phyloP scores from a whole-genome alignment of 1,140 invertebrate species.

The Zaprionus tsacasi region DNA sequence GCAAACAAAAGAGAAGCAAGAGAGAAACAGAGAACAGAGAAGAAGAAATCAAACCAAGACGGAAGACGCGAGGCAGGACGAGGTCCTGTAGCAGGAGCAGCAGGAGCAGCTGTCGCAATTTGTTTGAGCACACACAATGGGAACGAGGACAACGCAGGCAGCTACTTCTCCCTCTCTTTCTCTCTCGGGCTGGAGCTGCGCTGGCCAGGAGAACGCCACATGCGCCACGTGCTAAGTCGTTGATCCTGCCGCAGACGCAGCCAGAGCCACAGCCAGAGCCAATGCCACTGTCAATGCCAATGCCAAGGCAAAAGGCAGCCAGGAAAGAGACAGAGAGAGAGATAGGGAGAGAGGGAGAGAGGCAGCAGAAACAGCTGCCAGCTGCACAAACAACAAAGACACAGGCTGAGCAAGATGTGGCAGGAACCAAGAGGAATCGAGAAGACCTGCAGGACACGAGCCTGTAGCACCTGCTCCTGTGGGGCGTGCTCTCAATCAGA shows the following conservation, averaged over 20 bases:
- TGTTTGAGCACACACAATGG: conserved; percentile 52
- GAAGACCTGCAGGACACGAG: conserved; percentile 40
- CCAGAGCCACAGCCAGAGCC: too few species aligned
- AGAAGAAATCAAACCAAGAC: conserved; percentile 37
- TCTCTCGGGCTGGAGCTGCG: conserved; percentile 54
- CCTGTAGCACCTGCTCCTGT: conserved; percentile 43
- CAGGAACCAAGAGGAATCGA: conserved; percentile 38
- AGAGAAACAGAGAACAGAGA: neutral
- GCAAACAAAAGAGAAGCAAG: conserved; percentile 55
- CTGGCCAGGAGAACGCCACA: conserved; percentile 56
- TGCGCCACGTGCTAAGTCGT: conserved; percentile 81
- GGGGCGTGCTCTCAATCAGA: conserved; percentile 73
- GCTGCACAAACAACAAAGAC: conserved; percentile 42
- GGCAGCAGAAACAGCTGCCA: conserved; percentile 27
- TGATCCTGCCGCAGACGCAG: conserved; percentile 62
- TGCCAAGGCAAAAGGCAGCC: conserved; percentile 40
- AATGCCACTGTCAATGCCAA: conserved; percentile 34
- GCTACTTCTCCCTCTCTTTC: conserved; percentile 25
- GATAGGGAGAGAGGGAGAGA: conserved; percentile 9
- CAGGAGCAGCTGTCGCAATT: conserved; percentile 69
- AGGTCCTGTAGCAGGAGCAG: too few species aligned
- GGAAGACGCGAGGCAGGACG: conserved; percentile 6
- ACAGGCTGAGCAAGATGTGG: neutral
- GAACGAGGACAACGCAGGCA: conserved; percentile 41
- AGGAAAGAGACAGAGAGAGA: conserved; percentile 46